Base-by-base conservation (phyloP, 2,888 invertebrate species). In the Nebria salina region DNA sequence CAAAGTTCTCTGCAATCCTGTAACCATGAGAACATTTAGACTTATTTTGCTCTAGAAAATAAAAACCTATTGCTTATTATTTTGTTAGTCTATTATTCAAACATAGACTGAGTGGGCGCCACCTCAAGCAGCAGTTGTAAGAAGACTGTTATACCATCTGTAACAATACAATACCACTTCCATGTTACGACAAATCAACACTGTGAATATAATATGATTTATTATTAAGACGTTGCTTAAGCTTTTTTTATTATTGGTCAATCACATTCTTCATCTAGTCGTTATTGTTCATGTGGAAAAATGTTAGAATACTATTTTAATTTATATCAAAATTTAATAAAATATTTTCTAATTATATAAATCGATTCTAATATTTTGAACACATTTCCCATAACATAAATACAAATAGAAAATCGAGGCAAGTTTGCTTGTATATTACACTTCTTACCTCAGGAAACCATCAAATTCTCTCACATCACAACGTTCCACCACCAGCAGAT, bases 101-200 rank as follows among this genome's bases (percentile, higher is more conserved):
- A 93, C 90, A 93, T 94, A 83, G 94, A 93, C 85, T 95, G 94
- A 82, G 97, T 97, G 86, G 97, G 97, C 86, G 96, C 97, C 87
- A 97, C 97, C 90, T 97, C 96, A 88, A 97, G 91, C 87, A 95
- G 91, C 92, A 96, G 93, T 91, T 97, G 97, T 87, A 96, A 92
- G 90, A 96, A 96, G 86, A 96, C 94, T 84, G 97, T 97, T 85
- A 97, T 93, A 88, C 95, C 95, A 90, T 95, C 97, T 97, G 92
- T 26, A 91, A 91, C 84, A 81, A 84, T 2, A 83, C 82, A 83
- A 84, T 82, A 82, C 83, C 65, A 11, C 65, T 73, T 34, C n/a
- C 26, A 77, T 70, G 70, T 72, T 75, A 81, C 54, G 70, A 75
- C 8, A 75, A 54, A 54, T 75, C 70, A 26, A 80, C 7, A 80